Conservation (phyloP, 1,140 invertebrate genomes). For the Cherax destructor region DNA sequence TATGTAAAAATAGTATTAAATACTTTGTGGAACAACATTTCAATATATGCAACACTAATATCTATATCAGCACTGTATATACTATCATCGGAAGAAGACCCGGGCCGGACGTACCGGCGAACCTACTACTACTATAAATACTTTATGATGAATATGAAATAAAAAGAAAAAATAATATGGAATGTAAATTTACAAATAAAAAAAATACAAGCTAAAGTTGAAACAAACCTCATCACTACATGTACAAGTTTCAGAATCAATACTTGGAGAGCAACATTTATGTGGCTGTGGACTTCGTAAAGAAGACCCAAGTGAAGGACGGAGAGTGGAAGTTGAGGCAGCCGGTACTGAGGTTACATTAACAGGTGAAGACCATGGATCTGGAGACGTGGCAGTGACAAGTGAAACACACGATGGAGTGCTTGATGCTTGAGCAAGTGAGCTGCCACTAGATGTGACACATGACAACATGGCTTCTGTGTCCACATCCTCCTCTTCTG, state of each 20-base stretch:
- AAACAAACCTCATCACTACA: constrained; percentile 67
- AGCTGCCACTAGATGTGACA: constrained; percentile 2
- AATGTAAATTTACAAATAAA: background rate
- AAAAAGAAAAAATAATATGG: no score
- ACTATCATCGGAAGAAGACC: no score
- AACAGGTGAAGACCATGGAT: constrained; percentile 10
- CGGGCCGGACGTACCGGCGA: no score
- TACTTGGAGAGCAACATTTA: constrained; percentile 70
- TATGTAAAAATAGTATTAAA: background rate
- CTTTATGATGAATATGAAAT: no score
- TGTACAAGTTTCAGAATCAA: constrained; percentile 67
- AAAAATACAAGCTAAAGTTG: background rate
- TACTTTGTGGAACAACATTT: background rate
- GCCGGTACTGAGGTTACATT: background rate
- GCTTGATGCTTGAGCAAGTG: constrained; percentile 1
- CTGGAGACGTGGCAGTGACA: background rate
- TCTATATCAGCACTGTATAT: no score
- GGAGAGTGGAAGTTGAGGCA: constrained; percentile 33
- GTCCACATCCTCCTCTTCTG: constrained; percentile 69
- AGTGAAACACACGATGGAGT: background rate
- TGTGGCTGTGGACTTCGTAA: constrained; percentile 50
- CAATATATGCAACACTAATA: background rate
- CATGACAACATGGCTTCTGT: constrained; percentile 49
- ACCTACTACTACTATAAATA: no score
- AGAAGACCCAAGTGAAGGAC: constrained; percentile 43